Evolutionary conservation across 2,797 vertebrate genomes (phyloP).

Genomic region (Okamejei kenojei): DNA sequence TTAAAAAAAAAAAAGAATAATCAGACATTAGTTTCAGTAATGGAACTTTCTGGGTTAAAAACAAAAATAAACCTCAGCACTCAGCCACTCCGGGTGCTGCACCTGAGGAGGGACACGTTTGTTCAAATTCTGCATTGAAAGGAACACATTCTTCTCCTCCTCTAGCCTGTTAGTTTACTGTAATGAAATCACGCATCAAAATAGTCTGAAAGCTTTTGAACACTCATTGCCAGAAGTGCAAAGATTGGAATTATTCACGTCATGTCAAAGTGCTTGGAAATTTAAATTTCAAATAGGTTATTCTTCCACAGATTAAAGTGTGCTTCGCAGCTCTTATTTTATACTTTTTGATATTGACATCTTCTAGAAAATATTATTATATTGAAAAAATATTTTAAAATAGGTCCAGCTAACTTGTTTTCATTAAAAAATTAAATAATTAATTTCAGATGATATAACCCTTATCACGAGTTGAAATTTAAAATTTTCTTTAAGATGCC

Average conservation of each 20-base stretch:
- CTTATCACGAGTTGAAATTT: background rate
- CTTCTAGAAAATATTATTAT: background rate
- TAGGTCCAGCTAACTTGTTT: background rate
- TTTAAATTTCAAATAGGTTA: background rate
- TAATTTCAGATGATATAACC: background rate
- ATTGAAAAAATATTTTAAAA: background rate
- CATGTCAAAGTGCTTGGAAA: constrained; percentile 7
- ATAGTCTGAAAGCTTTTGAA: constrained; percentile 6
- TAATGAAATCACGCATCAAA: constrained; percentile 31
- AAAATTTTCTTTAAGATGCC: background rate
- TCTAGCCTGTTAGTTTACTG: constrained; percentile 19
- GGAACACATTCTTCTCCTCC: constrained; percentile 33
- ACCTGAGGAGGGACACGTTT: constrained; percentile 21
- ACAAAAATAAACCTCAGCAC: too few species aligned
- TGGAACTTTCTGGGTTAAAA: background rate
- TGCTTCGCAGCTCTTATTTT: background rate
- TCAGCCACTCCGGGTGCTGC: background rate
- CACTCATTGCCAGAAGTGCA: constrained; percentile 17
- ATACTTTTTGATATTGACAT: background rate
- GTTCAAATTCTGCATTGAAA: constrained; percentile 35
- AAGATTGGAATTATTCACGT: constrained; percentile 23
- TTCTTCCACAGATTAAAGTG: background rate
- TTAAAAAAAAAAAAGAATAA: background rate
- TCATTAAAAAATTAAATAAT: background rate
- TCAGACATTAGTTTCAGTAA: constrained; percentile 5